Evolutionary conservation across 2,888 invertebrate genomes (phyloP), one percentile per base, ranked within the genome.

Genomic region (Heliconius erato): DNA sequence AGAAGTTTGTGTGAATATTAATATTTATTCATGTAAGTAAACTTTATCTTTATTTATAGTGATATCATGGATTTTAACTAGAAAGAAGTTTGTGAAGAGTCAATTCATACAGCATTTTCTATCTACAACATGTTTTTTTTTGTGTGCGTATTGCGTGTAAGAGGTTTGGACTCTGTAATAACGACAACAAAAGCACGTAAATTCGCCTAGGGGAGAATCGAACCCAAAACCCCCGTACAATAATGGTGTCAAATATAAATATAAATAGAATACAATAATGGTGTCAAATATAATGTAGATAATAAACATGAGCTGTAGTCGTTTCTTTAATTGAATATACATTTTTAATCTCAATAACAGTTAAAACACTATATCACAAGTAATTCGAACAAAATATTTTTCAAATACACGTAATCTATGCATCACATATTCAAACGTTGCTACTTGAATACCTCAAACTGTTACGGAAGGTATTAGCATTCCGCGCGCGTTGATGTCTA

Each of bases 401-500:
- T 32, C 14, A n/a, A 63, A 35, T 40, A 19, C 35, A 63, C 35
- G 35, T 76, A 76, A 59, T 59, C 35, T n/a, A 35, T 63, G 63
- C 26, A 76, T 76, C n/a, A 26, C 35, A 76, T n/a, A 11, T 35
- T 76, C 76, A 40, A 40, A 67, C 49, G 44, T 65, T 44, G 78
- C 65, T 78, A 49, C 67, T 67, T 49, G 78, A 63, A 63, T 76
- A 40, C 35, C 35, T 76, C 35, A 63, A 63, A 76, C 63, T 76
- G 63, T 76, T 76, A 63, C 35, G 63, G 63, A 76, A 76, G 26
- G 63, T 63, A 76, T 76, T 63, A 63, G 35, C 63, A 76, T 76
- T 76, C 76, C 76, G 23, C 23, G 77, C 71, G 81, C 81, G 81
- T 81, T 81, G 81, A 81, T 69, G 81, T 81, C 81, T 81, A 77